Conservation (phyloP, 2,113 vertebrate genomes). For the Bostrychus sinensis region DNA sequence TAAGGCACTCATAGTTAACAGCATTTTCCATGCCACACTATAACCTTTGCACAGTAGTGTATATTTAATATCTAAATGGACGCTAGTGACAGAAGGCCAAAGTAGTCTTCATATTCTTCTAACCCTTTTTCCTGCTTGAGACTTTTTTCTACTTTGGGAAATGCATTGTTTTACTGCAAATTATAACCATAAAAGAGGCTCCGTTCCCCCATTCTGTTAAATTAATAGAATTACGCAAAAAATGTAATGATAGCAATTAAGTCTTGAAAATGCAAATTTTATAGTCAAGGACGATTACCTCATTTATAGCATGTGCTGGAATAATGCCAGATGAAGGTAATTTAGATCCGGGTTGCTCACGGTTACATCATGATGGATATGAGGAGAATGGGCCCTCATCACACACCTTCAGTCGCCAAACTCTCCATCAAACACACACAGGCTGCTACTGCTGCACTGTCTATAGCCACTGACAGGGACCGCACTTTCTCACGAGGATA, state of each 20-base stretch:
- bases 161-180: slow-evolving; percentile 99
- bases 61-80: slow-evolving; percentile 57
- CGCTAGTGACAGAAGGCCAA: slow-evolving; percentile 60
- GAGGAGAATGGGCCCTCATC: slow-evolving; percentile 83
- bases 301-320: slow-evolving; percentile 99
- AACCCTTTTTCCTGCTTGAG: slow-evolving; percentile 44
- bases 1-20: no score
- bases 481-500: slow-evolving; percentile 25
- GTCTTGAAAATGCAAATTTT: slow-evolving; percentile 99
- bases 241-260: slow-evolving; percentile 99
- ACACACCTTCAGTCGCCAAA: slow-evolving; percentile 71
- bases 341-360: slow-evolving; percentile 96
- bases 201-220: slow-evolving; percentile 99
- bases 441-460: slow-evolving; percentile 46
- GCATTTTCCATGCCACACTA: no score
- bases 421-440: slow-evolving; percentile 70
- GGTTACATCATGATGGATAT: slow-evolving; percentile 99
- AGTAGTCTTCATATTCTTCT: slow-evolving; percentile 60
- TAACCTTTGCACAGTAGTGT: no score
- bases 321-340: slow-evolving; percentile 99
- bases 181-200: slow-evolving; percentile 95
- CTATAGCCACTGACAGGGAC: slow-evolving; percentile 43
- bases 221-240: slow-evolving; percentile 99
- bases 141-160: slow-evolving; percentile 72
- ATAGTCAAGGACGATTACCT: slow-evolving; percentile 99